These are phyloP conservation scores for Cuniculus paca DNA, from an alignment of 2,797 vertebrate species.

Conservation along the genomic window DNA sequence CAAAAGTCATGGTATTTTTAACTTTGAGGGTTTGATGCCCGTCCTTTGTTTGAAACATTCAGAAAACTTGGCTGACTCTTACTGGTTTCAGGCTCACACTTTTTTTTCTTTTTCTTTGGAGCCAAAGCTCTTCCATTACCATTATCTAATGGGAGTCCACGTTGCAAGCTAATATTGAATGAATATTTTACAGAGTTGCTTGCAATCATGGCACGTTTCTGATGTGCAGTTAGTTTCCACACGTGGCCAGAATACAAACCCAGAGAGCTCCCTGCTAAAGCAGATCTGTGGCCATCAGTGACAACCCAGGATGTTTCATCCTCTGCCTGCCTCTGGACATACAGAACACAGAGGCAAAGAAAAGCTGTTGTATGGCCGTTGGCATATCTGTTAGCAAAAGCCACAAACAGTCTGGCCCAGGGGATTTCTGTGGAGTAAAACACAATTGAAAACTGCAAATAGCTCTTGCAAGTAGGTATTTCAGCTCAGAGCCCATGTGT, in stretches of 20 bases:
- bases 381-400: background rate
- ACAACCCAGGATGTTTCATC: background rate
- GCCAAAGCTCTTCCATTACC: background rate
- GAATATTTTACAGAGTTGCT: slow-evolving; percentile 50
- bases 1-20: background rate
- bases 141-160: background rate
- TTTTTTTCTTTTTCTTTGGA: background rate
- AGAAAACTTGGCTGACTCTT: background rate
- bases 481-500: background rate
- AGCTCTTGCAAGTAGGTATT: background rate
- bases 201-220: background rate
- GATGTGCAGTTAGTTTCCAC: background rate
- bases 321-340: background rate
- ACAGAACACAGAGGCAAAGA: background rate
- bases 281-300: background rate
- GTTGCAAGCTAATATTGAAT: slow-evolving; percentile 52
- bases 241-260: slow-evolving; percentile 34
- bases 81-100: background rate
- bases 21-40: background rate
- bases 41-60: slow-evolving; percentile 45
- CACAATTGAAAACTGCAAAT: background rate
- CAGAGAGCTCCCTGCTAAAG: background rate
- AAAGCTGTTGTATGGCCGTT: background rate
- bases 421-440: slow-evolving; percentile 16
- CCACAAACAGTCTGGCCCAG: background rate